These are phyloP conservation scores for Drosophila mercatorum DNA, from an alignment of 2,888 invertebrate species.

Conservation along the genomic window DNA sequence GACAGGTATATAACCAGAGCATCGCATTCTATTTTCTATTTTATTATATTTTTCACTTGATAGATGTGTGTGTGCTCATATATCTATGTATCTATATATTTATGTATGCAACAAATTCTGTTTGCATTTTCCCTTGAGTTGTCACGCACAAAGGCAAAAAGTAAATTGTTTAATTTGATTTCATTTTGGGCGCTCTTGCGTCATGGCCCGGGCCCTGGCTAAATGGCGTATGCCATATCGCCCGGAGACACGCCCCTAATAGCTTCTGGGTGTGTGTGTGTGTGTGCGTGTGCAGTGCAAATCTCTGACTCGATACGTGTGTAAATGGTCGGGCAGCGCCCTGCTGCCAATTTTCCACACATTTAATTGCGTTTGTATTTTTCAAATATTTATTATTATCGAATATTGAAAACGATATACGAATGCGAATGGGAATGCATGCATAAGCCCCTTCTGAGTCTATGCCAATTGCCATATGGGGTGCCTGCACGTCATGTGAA, in stretches of 20 bases:
- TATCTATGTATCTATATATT: constrained; percentile 64
- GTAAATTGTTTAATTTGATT: constrained; percentile 81
- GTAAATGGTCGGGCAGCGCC: constrained; percentile 17
- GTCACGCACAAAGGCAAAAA: constrained; percentile 79
- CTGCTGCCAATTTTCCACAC: constrained; percentile 52
- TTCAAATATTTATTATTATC: constrained; percentile 79
- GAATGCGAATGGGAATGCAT: constrained; percentile 40
- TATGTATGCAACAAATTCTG: constrained; percentile 71
- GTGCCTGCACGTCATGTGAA: constrained; percentile 44
- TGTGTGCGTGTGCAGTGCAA: constrained; percentile 48
- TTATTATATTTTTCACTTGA: constrained; percentile 74
- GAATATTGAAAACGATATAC: constrained; percentile 67
- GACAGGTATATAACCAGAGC: constrained; percentile 3
- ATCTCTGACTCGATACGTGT: constrained; percentile 67
- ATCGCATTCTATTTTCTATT: constrained; percentile 63
- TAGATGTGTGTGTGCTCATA: not conserved
- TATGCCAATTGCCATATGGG: constrained; percentile 32
- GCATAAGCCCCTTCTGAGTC: not conserved
- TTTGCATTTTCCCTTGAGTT: constrained; percentile 80
- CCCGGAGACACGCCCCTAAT: constrained; percentile 39
- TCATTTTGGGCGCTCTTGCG: constrained; percentile 71
- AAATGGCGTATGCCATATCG: constrained; percentile 24
- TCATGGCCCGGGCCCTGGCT: constrained; percentile 44
- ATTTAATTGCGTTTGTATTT: constrained; percentile 79
- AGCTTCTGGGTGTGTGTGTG: constrained; percentile 12